Percentiles rank a stretch among this genome's conserved stretches.
These are phyloP conservation scores for Benthosema pterotum DNA, from an alignment of 2,797 vertebrate genomes.

Conservation along the genomic window DNA sequence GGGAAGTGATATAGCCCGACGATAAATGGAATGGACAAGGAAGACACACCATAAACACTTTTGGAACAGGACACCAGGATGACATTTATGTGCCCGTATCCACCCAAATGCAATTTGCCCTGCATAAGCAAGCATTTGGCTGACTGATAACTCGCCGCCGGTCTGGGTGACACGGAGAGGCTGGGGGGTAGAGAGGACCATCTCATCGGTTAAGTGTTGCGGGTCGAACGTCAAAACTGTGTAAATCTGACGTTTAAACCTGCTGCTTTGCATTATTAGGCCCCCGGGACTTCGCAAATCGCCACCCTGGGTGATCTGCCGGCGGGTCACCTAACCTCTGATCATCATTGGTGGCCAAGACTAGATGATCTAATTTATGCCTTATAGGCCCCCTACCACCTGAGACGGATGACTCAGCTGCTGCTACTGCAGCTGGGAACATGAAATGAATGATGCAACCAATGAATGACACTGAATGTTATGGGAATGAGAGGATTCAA, in stretches of 20 bases:
- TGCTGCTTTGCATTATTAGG: slow-evolving; percentile 18
- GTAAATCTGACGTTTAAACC: slow-evolving; percentile 12
- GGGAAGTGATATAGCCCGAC: not conserved
- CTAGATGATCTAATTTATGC: slow-evolving; percentile 35
- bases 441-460: slow-evolving; percentile 57
- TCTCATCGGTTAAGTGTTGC: slow-evolving; percentile 3
- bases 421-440: slow-evolving; percentile 60
- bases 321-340: slow-evolving; percentile 36
- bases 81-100: slow-evolving; percentile 7
- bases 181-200: not conserved
- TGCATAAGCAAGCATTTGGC: slow-evolving; percentile 4
- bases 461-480: slow-evolving; percentile 60
- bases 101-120: slow-evolving; percentile 11
- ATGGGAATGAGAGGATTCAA: no score
- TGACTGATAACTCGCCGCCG: slow-evolving; percentile 1
- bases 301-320: slow-evolving; percentile 41
- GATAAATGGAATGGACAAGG: not conserved
- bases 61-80: slow-evolving; percentile 1
- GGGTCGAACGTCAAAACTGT: slow-evolving; percentile 4
- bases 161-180: not conserved
- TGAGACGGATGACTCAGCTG: slow-evolving; percentile 66
- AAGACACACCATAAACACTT: slow-evolving; percentile 5
- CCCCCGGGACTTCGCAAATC: slow-evolving; percentile 3
- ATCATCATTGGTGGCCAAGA: slow-evolving; percentile 8
- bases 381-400: slow-evolving; percentile 31